phyloP scores from a whole-genome alignment of 2,113 vertebrate genomes.

The Pteruthius melanotis region DNA sequence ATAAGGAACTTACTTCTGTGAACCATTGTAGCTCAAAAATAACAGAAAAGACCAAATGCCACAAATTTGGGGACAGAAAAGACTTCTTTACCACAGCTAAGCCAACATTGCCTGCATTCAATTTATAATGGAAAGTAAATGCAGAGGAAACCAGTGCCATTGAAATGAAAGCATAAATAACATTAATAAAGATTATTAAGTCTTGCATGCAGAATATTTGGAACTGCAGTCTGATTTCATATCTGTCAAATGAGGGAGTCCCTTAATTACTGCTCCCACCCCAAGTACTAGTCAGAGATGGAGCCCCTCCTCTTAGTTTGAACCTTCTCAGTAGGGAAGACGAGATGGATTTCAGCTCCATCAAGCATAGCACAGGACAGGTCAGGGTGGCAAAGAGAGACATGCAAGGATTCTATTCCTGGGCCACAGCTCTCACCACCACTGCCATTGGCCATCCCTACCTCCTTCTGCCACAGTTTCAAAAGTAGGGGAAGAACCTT shows the following conservation, averaged over 20 bases:
- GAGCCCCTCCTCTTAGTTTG: neutral
- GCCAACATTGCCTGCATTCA: neutral
- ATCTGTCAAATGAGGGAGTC: neutral
- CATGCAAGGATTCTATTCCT: fast-evolving
- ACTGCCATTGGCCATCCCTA: neutral
- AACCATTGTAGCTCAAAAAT: neutral
- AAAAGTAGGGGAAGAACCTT: fast-evolving
- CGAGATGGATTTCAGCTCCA: neutral
- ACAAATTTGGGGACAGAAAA: neutral
- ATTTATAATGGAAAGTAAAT: neutral
- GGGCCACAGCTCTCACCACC: neutral
- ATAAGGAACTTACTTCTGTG: neutral
- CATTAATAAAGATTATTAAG: neutral
- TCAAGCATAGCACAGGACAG: neutral
- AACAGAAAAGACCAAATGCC: neutral
- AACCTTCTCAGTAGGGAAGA: neutral
- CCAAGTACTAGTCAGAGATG: neutral
- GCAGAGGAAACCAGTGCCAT: neutral
- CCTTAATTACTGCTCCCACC: neutral
- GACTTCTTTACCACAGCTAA: neutral
- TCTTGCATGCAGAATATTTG: neutral
- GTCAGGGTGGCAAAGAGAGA: fast-evolving
- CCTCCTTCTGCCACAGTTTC: neutral
- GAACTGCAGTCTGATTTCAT: neutral
- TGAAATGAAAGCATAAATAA: neutral